Evolutionary conservation across 1,140 invertebrate genomes (phyloP).

Genomic region (Heterodera schachtii): DNA sequence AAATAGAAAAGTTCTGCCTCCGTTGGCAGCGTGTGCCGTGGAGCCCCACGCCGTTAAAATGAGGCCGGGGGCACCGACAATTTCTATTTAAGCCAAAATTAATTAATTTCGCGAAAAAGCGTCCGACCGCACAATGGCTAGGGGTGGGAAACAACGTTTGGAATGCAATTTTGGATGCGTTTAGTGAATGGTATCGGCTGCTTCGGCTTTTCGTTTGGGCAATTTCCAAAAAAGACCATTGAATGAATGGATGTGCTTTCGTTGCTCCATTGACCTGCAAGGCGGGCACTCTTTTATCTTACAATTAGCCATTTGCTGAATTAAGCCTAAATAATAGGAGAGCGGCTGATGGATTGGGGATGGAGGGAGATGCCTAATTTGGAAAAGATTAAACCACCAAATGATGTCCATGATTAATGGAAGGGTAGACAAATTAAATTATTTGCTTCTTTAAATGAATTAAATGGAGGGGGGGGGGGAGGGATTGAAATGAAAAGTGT

Average conservation of each 20-base stretch:
- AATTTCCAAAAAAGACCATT: neutral
- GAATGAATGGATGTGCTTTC: too few relatives aligned
- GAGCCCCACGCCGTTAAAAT: neutral
- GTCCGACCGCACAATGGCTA: neutral
- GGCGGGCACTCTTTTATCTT: neutral
- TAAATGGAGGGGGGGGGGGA: neutral
- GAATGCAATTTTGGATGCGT: neutral
- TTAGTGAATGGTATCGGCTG: neutral
- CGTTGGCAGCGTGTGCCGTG: too few relatives aligned
- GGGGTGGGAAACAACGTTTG: neutral
- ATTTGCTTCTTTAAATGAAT: neutral
- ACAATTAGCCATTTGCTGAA: neutral
- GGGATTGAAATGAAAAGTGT: neutral
- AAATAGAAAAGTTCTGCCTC: neutral
- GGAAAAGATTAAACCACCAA: neutral
- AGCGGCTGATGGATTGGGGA: too few relatives aligned
- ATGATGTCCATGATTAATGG: neutral
- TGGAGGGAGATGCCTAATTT: neutral
- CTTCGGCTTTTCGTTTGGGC: neutral
- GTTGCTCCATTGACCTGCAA: neutral
- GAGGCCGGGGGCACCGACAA: neutral
- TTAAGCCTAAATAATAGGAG: neutral
- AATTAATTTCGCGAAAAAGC: conserved; percentile 11
- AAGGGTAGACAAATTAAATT: neutral
- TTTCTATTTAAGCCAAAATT: conserved; percentile 3